Evolutionary conservation across 2,888 invertebrate species (phyloP).

Genomic region (Eupithecia subfuscata): DNA sequence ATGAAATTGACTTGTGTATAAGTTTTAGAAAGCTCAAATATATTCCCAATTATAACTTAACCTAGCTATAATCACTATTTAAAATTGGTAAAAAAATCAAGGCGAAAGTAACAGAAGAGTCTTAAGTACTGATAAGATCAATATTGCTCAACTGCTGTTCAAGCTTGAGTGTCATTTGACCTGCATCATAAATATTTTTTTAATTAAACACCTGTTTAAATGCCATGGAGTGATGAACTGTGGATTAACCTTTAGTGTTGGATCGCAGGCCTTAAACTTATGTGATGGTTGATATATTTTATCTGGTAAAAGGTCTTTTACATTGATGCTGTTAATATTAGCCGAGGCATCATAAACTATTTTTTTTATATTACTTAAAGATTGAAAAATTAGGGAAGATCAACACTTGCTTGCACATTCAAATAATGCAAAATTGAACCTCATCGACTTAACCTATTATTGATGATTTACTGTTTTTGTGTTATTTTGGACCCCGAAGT

Average conservation of each 20-base stretch:
- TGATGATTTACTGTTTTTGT: too few species aligned
- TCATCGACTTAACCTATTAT: too few species aligned
- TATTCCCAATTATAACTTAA: background rate
- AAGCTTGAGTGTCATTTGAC: constrained; percentile 12
- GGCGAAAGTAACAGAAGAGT: background rate
- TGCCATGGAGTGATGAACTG: constrained; percentile 21
- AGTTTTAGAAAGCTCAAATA: background rate
- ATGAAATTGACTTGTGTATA: too few species aligned
- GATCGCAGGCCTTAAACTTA: constrained; percentile 3
- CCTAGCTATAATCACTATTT: background rate
- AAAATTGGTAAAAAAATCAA: background rate
- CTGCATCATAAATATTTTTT: constrained; percentile 25
- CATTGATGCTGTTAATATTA: background rate
- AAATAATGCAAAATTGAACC: too few species aligned
- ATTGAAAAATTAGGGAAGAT: too few species aligned
- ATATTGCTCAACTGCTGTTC: background rate
- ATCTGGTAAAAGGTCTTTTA: background rate
- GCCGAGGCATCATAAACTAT: background rate
- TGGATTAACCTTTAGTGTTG: constrained; percentile 23
- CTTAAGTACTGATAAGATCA: constrained; percentile 6
- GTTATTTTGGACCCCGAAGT: too few species aligned
- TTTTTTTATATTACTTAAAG: too few species aligned
- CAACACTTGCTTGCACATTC: too few species aligned
- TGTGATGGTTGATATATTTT: background rate
- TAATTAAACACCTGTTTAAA: constrained; percentile 26